Evolutionary conservation across 2,113 vertebrate species (phyloP).

Genomic region (Lophochroa leadbeateri): DNA sequence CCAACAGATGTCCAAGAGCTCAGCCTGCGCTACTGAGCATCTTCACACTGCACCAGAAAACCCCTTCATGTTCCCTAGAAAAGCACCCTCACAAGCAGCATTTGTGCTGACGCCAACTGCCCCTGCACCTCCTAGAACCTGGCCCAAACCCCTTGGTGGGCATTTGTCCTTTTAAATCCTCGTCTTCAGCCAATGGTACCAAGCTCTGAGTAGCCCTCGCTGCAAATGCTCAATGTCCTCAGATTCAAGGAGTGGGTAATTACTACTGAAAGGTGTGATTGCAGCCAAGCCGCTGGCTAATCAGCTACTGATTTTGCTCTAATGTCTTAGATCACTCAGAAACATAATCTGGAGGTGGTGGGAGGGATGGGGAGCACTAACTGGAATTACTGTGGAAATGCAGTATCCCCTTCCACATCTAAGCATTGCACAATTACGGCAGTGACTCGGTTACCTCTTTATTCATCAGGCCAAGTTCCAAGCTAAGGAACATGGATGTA

Average conservation of each 20-base stretch:
- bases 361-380: slow-evolving; percentile 35
- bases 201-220: slow-evolving; percentile 44
- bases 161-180: slow-evolving; percentile 74
- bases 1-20: not conserved
- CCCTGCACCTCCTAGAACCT: not conserved
- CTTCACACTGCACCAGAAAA: not conserved
- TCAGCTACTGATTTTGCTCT: slow-evolving; percentile 76
- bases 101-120: not conserved
- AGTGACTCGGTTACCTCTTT: not conserved
- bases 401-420: slow-evolving; percentile 73
- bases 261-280: slow-evolving; percentile 80
- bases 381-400: slow-evolving; percentile 68
- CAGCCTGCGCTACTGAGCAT: not conserved
- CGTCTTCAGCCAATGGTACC: slow-evolving; percentile 52
- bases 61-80: not conserved
- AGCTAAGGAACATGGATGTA: not conserved
- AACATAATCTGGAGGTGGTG: slow-evolving; percentile 64
- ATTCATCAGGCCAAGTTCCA: not conserved
- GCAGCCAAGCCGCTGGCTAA: slow-evolving; percentile 68
- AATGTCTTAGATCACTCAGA: slow-evolving; percentile 64
- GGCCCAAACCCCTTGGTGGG: not conserved
- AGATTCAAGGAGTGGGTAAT: slow-evolving; percentile 70
- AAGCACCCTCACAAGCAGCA: not conserved
- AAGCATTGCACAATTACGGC: slow-evolving; percentile 66
- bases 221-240: slow-evolving; percentile 61